Base-by-base conservation (phyloP, 2,113 vertebrate genomes). In the Lagopus leucura region DNA sequence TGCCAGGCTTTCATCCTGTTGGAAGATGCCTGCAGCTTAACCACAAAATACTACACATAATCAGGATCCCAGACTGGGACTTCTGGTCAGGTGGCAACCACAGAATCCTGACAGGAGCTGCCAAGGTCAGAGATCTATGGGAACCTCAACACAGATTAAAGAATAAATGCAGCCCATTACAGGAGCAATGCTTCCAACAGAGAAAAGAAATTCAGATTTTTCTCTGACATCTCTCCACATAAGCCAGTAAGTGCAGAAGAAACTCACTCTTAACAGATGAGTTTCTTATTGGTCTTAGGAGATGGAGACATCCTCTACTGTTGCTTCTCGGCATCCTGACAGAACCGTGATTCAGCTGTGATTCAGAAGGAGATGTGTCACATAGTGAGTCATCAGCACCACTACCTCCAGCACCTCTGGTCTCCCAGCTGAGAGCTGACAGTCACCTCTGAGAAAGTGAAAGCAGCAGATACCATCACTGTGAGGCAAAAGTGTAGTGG, bases 321-420 rank as follows among this genome's bases (percentile, higher is more conserved):
- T 72, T 75, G 48, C 24, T 47, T 74, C 43, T 76, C 24, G 4
- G 71, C 38, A 40, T 85, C 75, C 54, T 63, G 72, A 66, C 2
- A 4, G 71, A 45, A 16, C 74, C 72, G 22, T 55, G 89, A 90
- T 87, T 91, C 54, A 76, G 5, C 40, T 1, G 0, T 82, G 86
- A 85, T 87, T 94, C 91, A 94, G 54, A 91, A 93, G 78, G 71
- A 92, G 92, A 93, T 73, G 78, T 96, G 84, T 93, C 94, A 82
- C 24, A 0, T 25, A 52, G 42, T 87, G 84, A 96, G 55, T 94
- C 96, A 95, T 50, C 89, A 34, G 64, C 40, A 71, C 20, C 3
- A 4, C 69, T 80, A 67, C 38, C 57, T 63, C 14, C 19, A 82
- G 3, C 78, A 82, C 72, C 63, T 87, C 64, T 80, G 38, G 69